A percentile compares a stretch with the other conserved stretches of the same genome.
Conservation (phyloP, 2,888 invertebrate species). For the Apodemia zela region DNA sequence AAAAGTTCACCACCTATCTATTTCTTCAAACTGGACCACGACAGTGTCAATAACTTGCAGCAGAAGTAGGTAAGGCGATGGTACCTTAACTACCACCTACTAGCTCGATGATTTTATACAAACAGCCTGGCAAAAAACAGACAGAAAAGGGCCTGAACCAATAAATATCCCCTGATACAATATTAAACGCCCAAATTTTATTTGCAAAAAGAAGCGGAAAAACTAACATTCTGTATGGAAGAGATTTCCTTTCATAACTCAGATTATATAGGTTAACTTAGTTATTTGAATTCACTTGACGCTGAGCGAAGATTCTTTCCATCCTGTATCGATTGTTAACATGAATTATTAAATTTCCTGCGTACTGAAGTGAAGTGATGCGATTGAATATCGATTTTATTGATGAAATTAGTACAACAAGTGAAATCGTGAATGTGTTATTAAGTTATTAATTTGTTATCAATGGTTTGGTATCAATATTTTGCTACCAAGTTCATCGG, state of each 20-base stretch:
- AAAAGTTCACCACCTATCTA: too few species aligned
- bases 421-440: neutral
- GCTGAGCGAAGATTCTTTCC: slow-evolving; percentile 18
- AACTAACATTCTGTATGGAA: slow-evolving; percentile 25
- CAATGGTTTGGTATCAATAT: too few species aligned
- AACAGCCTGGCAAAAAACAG: too few species aligned
- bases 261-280: slow-evolving; percentile 35
- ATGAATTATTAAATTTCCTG: slow-evolving; percentile 22
- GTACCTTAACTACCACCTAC: too few species aligned
- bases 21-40: too few species aligned
- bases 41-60: too few species aligned
- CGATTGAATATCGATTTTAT: slow-evolving; percentile 3
- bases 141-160: too few species aligned
- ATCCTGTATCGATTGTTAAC: slow-evolving; percentile 22
- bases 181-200: slow-evolving; percentile 55
- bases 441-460: too few species aligned
- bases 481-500: too few species aligned
- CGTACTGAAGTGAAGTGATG: neutral
- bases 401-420: neutral
- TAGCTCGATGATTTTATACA: too few species aligned
- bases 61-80: too few species aligned
- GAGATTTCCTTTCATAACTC: slow-evolving; percentile 25
- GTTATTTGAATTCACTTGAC: slow-evolving; percentile 50
- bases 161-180: slow-evolving; percentile 24
- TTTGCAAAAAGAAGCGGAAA: slow-evolving; percentile 44